Conservation (phyloP, 1,140 invertebrate species). For the Plodia interpunctella region DNA sequence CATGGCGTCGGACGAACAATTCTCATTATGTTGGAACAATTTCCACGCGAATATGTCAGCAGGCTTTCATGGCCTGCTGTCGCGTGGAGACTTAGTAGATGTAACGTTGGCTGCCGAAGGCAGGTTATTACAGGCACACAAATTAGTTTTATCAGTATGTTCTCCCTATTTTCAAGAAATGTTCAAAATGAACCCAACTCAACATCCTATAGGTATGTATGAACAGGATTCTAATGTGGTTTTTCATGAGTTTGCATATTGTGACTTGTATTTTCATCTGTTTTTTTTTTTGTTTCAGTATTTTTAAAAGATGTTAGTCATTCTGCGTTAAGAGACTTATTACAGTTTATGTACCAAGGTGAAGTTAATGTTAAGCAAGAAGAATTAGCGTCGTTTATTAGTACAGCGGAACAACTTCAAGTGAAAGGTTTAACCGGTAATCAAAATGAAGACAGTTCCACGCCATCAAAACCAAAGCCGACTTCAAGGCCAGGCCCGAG, state of each 20-base stretch:
- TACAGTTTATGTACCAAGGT: constrained; percentile 92
- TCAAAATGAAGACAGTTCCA: constrained; percentile 77
- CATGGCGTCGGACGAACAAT: constrained; percentile 85
- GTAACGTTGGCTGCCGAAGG: constrained; percentile 90
- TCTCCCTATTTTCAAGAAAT: constrained; percentile 91
- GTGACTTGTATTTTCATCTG: not conserved
- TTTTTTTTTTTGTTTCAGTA: constrained; percentile 75
- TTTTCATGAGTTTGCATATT: constrained; percentile 4
- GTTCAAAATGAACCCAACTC: constrained; percentile 82
- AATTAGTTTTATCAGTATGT: constrained; percentile 89
- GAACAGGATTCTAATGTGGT: not conserved
- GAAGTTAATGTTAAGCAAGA: constrained; percentile 92
- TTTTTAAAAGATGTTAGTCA: constrained; percentile 90
- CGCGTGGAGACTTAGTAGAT: constrained; percentile 87
- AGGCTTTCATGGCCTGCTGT: constrained; percentile 84
- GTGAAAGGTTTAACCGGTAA: constrained; percentile 87
- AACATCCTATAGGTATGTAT: constrained; percentile 78
- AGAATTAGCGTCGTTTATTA: constrained; percentile 88
- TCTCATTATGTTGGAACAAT: constrained; percentile 87
- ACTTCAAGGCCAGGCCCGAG: constrained; percentile 77
- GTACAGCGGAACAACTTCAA: constrained; percentile 90
- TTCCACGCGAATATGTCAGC: constrained; percentile 86
- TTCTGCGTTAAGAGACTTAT: constrained; percentile 84
- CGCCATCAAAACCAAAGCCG: constrained; percentile 77
- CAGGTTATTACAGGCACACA: constrained; percentile 87